Conservation (phyloP, 2,888 invertebrate species). For the Luffia ferchaultella region DNA sequence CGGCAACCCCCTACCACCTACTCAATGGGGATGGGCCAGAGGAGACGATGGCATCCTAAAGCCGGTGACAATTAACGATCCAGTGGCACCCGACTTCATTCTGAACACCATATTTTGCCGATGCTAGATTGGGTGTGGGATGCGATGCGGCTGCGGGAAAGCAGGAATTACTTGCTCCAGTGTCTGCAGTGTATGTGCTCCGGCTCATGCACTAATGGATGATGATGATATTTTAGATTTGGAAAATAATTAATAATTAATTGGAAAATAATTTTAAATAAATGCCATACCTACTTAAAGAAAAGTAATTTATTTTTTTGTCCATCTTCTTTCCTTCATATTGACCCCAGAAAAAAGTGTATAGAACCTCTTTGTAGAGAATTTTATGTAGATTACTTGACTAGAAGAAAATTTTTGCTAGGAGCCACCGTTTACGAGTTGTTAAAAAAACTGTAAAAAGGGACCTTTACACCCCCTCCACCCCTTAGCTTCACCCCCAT, state of each 20-base stretch:
- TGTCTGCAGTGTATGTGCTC: conserved; percentile 8
- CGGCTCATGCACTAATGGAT: conserved; percentile 4
- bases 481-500: too few species aligned
- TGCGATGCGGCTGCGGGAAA: conserved; percentile 15
- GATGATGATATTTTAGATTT: conserved; percentile 8
- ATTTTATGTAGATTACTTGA: too few species aligned
- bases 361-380: too few species aligned
- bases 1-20: too few species aligned
- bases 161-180: conserved; percentile 12
- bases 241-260: conserved; percentile 3
- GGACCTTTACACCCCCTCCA: too few species aligned
- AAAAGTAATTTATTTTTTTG: too few species aligned
- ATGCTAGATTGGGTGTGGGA: conserved; percentile 14
- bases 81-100: conserved; percentile 12
- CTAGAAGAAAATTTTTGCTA: too few species aligned
- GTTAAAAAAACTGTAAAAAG: too few species aligned
- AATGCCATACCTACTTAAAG: not conserved
- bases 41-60: conserved; percentile 7
- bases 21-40: conserved; percentile 5
- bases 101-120: conserved; percentile 13
- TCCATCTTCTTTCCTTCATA: too few species aligned
- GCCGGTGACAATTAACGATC: conserved; percentile 8
- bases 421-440: too few species aligned
- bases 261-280: not conserved
- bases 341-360: too few species aligned